Conservation (phyloP, 2,888 invertebrate species). For the Drosophila melanosoma region DNA sequence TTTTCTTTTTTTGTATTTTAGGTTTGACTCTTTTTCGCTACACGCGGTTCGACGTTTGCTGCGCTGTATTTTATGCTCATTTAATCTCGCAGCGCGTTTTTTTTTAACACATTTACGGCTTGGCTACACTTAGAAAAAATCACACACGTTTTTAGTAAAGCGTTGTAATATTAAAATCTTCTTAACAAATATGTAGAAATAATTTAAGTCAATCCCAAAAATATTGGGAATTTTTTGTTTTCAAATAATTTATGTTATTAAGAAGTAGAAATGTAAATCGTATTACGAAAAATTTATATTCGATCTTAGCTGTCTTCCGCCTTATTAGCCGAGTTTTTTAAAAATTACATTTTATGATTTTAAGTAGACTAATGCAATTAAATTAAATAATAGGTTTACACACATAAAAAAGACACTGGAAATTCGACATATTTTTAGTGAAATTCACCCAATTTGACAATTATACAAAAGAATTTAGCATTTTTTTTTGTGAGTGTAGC, state of each 20-base stretch:
- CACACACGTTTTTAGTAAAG: neutral
- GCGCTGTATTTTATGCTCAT: constrained; percentile 78
- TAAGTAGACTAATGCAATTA: no score
- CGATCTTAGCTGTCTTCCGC: neutral
- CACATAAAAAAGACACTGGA: no score
- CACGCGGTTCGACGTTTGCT: constrained; percentile 50
- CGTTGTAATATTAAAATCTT: neutral
- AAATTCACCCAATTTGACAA: no score
- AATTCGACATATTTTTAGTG: no score
- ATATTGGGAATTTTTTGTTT: neutral
- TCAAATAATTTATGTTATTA: neutral
- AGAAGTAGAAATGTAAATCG: neutral
- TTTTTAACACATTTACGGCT: constrained; percentile 77
- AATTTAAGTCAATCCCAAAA: neutral
- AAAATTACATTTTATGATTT: neutral
- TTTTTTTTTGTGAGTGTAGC: neutral
- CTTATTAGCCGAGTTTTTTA: neutral
- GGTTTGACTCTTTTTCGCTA: constrained; percentile 48
- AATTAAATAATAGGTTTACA: no score
- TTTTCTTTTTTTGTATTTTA: constrained; percentile 16
- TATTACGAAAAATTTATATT: neutral
- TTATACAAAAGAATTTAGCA: no score
- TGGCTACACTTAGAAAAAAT: neutral
- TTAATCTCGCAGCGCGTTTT: constrained; percentile 77
- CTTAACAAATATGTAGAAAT: neutral